Base-by-base conservation (phyloP, 1,140 invertebrate species). In the Gryllus bimaculatus region DNA sequence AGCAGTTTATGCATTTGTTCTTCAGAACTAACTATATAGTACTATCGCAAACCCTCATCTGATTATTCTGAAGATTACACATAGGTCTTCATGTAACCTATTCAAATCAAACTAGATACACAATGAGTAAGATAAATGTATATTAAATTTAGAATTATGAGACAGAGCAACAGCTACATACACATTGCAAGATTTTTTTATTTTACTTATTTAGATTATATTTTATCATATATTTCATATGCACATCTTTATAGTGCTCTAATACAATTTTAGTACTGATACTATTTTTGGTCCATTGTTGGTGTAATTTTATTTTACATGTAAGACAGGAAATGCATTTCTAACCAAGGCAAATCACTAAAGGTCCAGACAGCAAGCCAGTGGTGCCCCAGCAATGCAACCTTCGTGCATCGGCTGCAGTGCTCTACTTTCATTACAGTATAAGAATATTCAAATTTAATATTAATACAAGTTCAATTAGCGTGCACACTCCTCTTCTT, bases 401-500 rank as follows among this genome's bases (percentile, higher is more conserved):
- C 54, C 54, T 1, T 66, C 10, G 10, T 66, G 54, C 54, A 66
- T 13, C 18, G 54, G 54, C 54, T 66, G 54, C 54, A 66, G 18
- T 66, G 54, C 54, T 66, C 54, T 66, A 66, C 54, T 66, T 18
- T 13, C 10, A 18, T 66, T 66, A 66, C 54, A 66, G 54, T 66
- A 66, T 66, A 66, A 66, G 54, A 66, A 66, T 66, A 66, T 66
- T 66, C 54, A 66, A 66, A 66, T 66, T 66, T 66, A 66, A 66
- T 66, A 66, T 66, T 66, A 66, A 66, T 66, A 18, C 54, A 66
- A 66, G 18, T 66, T 66, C 54, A 66, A 66, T 66, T 66, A 66
- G 18, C 18, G 54, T 66, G 54, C 54, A 66, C 54, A 66, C 54
- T 66, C 54, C 18, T 10, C 54, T 39, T 39, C 26, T 39, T 13